phyloP scores from a whole-genome alignment of 1,140 invertebrate species.

The Magallana ariakensis region DNA sequence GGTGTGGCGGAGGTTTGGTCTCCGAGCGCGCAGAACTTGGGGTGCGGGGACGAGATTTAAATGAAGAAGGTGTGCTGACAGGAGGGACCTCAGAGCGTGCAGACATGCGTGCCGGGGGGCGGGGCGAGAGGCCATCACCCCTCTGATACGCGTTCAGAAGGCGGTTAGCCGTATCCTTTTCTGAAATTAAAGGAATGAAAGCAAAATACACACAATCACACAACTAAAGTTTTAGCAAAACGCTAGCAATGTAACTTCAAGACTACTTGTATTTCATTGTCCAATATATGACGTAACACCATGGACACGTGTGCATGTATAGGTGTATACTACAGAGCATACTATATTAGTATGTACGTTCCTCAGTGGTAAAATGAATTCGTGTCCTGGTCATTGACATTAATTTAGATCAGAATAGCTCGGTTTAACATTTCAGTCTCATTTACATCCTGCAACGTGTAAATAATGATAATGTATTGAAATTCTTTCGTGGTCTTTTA shows the following conservation, averaged over 20 bases:
- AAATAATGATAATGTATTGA: neutral
- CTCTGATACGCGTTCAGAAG: conserved; percentile 41
- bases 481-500: neutral
- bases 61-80: conserved; percentile 46
- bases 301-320: too few species aligned
- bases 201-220: conserved; percentile 37
- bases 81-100: conserved; percentile 42
- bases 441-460: neutral
- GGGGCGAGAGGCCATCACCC: neutral
- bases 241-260: neutral
- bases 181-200: conserved; percentile 54
- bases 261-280: neutral
- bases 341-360: too few species aligned
- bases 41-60: conserved; percentile 18
- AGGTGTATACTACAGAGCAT: too few species aligned
- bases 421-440: neutral
- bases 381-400: neutral
- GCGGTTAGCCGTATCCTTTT: conserved; percentile 48
- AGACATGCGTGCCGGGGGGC: conserved; percentile 49
- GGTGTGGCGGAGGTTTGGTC: conserved; percentile 5
- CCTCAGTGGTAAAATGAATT: too few species aligned
- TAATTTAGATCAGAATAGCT: neutral
- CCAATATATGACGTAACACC: too few species aligned
- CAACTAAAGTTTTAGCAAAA: conserved; percentile 25
- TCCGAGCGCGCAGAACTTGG: conserved; percentile 17